Base-by-base conservation (phyloP, 2,113 vertebrate genomes). In the Brevimyrus niger region DNA sequence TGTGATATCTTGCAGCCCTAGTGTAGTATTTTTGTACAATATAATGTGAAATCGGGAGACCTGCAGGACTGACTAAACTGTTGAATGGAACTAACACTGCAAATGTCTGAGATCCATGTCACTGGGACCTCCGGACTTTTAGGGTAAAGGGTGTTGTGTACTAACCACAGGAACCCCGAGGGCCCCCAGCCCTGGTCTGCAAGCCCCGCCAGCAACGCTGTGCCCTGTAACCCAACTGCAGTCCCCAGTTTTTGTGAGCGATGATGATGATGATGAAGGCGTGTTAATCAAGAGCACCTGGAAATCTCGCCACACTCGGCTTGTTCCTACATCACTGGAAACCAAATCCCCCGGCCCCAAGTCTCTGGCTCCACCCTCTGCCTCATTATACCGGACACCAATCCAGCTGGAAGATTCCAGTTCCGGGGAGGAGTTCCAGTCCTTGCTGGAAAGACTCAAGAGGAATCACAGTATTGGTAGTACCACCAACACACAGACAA, bases 341-440 rank as follows among this genome's bases (percentile, higher is more conserved):
- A 15, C 89, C 38, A 80, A 89, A 2, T 89, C 27, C 2, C 19
- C 46, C 82, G 31, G 0, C 89, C 90, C 2, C 50, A 35, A 83
- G 21, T 53, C 35, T 8, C 55, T 61, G 86, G 51, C 85, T 5
- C 61, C 58, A 15, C 51, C 90, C 8, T 19, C 83, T 47, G 2
- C 51, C 21, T 35, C 23, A 15, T 92, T 90, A 0, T 35, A 91
- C 47, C 93, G 93, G 9, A 89, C 89, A 0, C 93, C 93, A 2
- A 55, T 88, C 7, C 92, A 58, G n/a, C 50, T 92, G 31, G 91
- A 93, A 0, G 91, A 94, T 19, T 94, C 95, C 0, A 96, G 95
- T 92, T 97, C 97, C 0, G 96, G 96, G 0, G 97, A 97, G 0
- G 96, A 96, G 92, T 96, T 98, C 88, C 93, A 89, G 4, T 96